These are phyloP conservation scores for Anguilla anguilla DNA, from an alignment of 2,797 vertebrate genomes.

Conservation along the genomic window DNA sequence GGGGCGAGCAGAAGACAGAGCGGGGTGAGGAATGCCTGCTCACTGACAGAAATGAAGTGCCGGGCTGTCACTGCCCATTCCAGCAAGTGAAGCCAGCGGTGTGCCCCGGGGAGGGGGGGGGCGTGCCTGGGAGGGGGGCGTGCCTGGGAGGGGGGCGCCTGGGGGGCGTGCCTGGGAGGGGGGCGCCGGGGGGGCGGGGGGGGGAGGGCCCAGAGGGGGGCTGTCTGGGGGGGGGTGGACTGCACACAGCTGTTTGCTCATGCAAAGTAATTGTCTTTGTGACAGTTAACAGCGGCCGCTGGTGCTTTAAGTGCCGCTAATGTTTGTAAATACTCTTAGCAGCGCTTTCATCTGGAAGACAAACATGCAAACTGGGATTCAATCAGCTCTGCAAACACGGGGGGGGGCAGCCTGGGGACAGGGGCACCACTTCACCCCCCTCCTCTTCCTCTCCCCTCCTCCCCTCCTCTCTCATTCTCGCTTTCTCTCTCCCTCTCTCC, in stretches of 20 bases:
- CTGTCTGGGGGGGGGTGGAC: not conserved
- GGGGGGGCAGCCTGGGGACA: not conserved
- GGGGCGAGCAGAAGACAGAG: not conserved
- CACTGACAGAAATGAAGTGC: slow-evolving; percentile 3
- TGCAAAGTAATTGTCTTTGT: slow-evolving; percentile 32
- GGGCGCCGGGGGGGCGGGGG: not conserved
- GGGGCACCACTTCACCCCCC: not conserved
- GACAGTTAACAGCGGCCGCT: slow-evolving; percentile 24
- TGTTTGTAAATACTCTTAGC: slow-evolving; percentile 41
- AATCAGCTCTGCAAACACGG: slow-evolving; percentile 27
- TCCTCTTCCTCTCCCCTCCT: not conserved
- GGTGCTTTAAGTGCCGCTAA: slow-evolving; percentile 20
- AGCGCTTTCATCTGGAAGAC: slow-evolving; percentile 29
- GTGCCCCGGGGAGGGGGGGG: too few species aligned
- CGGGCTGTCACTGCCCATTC: slow-evolving; percentile 9
- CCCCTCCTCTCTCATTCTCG: not conserved
- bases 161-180: not conserved
- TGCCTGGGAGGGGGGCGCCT: too few species aligned
- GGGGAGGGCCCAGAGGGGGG: not conserved
- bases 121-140: too few species aligned
- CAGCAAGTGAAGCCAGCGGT: not conserved
- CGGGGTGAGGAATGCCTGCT: slow-evolving; percentile 2
- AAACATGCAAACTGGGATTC: slow-evolving; percentile 29
- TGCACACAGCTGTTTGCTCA: slow-evolving; percentile 29
- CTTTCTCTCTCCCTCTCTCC: not conserved